Percentiles rank a stretch among this genome's conserved stretches.
These are phyloP conservation scores for Panthera uncia DNA, from an alignment of 2,113 vertebrate species.

Conservation along the genomic window DNA sequence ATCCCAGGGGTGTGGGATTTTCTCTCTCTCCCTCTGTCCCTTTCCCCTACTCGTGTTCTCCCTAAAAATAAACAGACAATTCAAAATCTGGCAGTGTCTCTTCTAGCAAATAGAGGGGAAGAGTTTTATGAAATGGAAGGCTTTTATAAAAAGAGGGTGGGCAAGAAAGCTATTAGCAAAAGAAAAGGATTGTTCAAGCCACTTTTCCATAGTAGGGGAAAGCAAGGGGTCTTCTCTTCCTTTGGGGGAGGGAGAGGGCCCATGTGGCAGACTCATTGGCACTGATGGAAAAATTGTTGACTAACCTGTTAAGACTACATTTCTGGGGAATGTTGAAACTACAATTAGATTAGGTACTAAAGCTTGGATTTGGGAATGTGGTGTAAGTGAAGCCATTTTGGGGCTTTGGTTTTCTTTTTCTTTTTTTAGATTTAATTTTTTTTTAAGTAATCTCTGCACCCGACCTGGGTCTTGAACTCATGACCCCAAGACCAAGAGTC, in stretches of 20 bases:
- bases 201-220: not conserved
- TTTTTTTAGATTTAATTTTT: not conserved
- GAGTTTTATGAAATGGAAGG: not conserved
- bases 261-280: not conserved
- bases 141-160: not conserved
- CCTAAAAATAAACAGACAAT: not conserved
- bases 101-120: not conserved
- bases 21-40: too few relatives aligned
- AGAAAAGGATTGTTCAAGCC: not conserved
- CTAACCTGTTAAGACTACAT: not conserved
- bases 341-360: not conserved
- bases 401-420: not conserved
- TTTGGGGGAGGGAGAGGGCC: not conserved
- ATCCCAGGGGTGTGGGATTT: too few relatives aligned
- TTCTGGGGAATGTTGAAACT: not conserved
- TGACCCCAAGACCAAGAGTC: too few relatives aligned
- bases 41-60: too few relatives aligned
- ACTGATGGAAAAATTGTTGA: not conserved
- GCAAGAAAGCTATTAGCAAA: not conserved
- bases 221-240: not conserved
- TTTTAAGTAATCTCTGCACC: too few relatives aligned
- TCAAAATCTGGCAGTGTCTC: not conserved
- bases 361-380: not conserved
- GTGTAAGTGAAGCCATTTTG: not conserved
- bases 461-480: too few relatives aligned